Conservation (phyloP, 2,888 invertebrate species). For the Halictus quadricinctus region DNA sequence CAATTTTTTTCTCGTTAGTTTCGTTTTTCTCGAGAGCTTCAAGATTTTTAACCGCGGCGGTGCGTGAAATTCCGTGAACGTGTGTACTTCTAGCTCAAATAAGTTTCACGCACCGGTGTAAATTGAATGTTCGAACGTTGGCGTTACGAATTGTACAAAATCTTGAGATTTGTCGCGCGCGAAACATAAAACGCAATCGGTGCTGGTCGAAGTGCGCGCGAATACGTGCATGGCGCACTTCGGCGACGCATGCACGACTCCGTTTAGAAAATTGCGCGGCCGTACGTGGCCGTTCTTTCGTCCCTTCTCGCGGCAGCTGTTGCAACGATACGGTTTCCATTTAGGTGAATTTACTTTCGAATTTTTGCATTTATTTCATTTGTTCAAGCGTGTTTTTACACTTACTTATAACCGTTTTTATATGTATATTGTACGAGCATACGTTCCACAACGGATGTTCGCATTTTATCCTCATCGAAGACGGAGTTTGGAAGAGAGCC, state of each 20-base stretch:
- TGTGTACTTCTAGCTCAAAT: background rate
- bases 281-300: slow-evolving; percentile 38
- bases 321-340: slow-evolving; percentile 57
- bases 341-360: slow-evolving; percentile 38
- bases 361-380: slow-evolving; percentile 32
- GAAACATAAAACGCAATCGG: slow-evolving; percentile 4
- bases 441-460: slow-evolving; percentile 16
- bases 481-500: background rate
- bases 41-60: background rate
- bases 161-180: background rate
- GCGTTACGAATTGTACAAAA: background rate
- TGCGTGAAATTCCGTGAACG: background rate
- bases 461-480: slow-evolving; percentile 9
- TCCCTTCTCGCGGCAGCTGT: slow-evolving; percentile 70
- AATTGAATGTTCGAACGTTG: background rate
- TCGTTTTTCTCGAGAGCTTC: background rate
- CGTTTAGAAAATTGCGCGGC: slow-evolving; percentile 1
- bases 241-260: background rate
- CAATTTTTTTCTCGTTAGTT: background rate
- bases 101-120: background rate
- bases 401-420: slow-evolving; percentile 16
- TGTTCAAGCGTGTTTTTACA: slow-evolving; percentile 1
- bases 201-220: slow-evolving; percentile 21
- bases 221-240: background rate
- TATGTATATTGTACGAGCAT: slow-evolving; percentile 24